phyloP scores from a whole-genome alignment of 2,888 invertebrate species.

The Tridacna crocea region DNA sequence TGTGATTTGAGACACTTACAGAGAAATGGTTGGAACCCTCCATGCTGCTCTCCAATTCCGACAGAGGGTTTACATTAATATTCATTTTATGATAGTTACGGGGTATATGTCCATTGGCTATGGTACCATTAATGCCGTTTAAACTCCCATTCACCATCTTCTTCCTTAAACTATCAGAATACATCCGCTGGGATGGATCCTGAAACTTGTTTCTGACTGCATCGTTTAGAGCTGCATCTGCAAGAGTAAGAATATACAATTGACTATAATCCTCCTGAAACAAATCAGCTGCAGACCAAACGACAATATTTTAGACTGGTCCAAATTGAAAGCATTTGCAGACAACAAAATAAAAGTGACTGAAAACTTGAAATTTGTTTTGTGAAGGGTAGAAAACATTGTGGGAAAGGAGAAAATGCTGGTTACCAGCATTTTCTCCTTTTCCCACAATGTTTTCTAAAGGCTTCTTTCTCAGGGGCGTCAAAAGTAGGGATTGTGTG shows the following conservation, averaged over 20 bases:
- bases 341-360: no score
- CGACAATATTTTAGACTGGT: no score
- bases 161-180: slow-evolving; percentile 72
- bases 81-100: slow-evolving; percentile 74
- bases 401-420: no score
- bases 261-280: no score
- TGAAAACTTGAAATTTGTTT: no score
- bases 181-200: slow-evolving; percentile 73
- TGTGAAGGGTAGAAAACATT: no score
- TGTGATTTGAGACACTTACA: slow-evolving; percentile 43
- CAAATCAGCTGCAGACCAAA: no score
- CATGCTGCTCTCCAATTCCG: slow-evolving; percentile 64
- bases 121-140: slow-evolving; percentile 72
- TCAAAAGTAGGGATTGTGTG: no score
- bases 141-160: slow-evolving; percentile 75
- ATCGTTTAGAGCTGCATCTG: slow-evolving; percentile 72
- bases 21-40: slow-evolving; percentile 60
- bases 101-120: slow-evolving; percentile 73
- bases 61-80: slow-evolving; percentile 74
- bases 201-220: slow-evolving; percentile 72
- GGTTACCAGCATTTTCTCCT: no score
- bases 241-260: not conserved
- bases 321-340: no score
- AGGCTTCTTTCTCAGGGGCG: no score
- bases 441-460: no score